Percentiles rank a stretch among this genome's conserved stretches.
Evolutionary conservation across 1,140 invertebrate genomes (phyloP).

Genomic region (Ganaspis sp.): DNA sequence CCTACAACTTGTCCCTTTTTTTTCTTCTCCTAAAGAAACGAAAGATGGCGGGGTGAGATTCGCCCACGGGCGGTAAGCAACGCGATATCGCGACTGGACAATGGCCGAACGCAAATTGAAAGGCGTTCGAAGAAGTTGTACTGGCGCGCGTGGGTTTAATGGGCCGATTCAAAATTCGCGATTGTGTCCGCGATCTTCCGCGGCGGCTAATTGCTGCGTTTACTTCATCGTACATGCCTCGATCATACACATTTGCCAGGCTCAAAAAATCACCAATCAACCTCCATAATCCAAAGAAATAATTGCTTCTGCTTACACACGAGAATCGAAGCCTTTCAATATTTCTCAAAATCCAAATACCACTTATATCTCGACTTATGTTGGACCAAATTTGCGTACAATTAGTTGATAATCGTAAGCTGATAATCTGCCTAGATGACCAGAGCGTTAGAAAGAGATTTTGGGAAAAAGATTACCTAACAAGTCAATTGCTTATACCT

Average conservation of each 20-base stretch:
- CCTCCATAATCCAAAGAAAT: neutral
- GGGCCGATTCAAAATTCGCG: conserved; percentile 16
- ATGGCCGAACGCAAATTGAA: conserved; percentile 28
- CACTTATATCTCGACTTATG: too few species aligned
- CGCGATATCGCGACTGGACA: conserved; percentile 29
- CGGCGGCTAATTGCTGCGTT: conserved; percentile 25
- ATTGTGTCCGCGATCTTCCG: conserved; percentile 26
- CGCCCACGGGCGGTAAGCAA: conserved; percentile 30
- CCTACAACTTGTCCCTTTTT: conserved; percentile 17
- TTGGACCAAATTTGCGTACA: too few species aligned
- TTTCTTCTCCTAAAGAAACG: conserved; percentile 15
- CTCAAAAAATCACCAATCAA: neutral
- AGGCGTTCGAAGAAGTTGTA: conserved; percentile 30
- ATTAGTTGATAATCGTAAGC: too few species aligned
- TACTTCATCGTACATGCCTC: neutral
- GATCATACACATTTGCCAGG: conserved; percentile 6
- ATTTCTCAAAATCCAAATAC: too few species aligned
- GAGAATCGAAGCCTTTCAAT: too few species aligned
- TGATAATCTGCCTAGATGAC: too few species aligned
- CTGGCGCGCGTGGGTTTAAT: conserved; percentile 25
- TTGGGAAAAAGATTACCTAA: too few species aligned
- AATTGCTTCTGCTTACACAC: too few species aligned
- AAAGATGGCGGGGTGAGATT: conserved; percentile 29
- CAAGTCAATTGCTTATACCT: too few species aligned
- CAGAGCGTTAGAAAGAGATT: too few species aligned